These are phyloP conservation scores for Erebia ligea DNA, from an alignment of 2,888 invertebrate genomes.

Conservation along the genomic window DNA sequence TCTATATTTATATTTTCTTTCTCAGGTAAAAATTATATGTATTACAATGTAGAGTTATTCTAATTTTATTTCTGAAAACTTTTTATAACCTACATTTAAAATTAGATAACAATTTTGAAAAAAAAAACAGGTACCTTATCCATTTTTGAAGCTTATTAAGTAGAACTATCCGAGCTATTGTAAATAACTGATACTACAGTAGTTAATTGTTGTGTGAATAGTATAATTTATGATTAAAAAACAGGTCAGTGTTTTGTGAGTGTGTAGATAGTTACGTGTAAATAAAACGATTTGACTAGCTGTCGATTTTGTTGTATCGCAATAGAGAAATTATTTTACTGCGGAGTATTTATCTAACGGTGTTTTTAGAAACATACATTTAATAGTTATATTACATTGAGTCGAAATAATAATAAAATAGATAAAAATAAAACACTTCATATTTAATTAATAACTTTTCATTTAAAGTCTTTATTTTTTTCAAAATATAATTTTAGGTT, in stretches of 20 bases:
- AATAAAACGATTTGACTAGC: slow-evolving; percentile 50
- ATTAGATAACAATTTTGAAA: slow-evolving; percentile 11
- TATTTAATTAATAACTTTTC: not conserved
- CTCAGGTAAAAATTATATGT: slow-evolving; percentile 5
- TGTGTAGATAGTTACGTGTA: slow-evolving; percentile 75
- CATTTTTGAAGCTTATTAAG: slow-evolving; percentile 17
- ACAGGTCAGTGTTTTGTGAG: slow-evolving; percentile 73
- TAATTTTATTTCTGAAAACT: not conserved
- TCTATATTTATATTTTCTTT: slow-evolving; percentile 8
- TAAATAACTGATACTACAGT: slow-evolving; percentile 73
- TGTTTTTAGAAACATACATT: slow-evolving; percentile 13
- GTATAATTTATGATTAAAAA: slow-evolving; percentile 64
- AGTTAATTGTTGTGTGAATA: slow-evolving; percentile 79
- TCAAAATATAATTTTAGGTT: not conserved
- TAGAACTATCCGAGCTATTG: slow-evolving; percentile 47
- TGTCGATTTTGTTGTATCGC: slow-evolving; percentile 28
- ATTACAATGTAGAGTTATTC: slow-evolving; percentile 4
- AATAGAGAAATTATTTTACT: slow-evolving; percentile 32
- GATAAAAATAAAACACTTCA: slow-evolving; percentile 9
- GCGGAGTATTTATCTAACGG: slow-evolving; percentile 20
- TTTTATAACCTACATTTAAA: not conserved
- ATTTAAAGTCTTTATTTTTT: not conserved
- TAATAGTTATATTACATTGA: slow-evolving; percentile 13
- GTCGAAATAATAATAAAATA: slow-evolving; percentile 13
- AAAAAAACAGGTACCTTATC: slow-evolving; percentile 14